A percentile compares a stretch with the other conserved stretches of the same genome.
Conservation (phyloP, 2,113 vertebrate genomes). For the Gambusia holbrooki region DNA sequence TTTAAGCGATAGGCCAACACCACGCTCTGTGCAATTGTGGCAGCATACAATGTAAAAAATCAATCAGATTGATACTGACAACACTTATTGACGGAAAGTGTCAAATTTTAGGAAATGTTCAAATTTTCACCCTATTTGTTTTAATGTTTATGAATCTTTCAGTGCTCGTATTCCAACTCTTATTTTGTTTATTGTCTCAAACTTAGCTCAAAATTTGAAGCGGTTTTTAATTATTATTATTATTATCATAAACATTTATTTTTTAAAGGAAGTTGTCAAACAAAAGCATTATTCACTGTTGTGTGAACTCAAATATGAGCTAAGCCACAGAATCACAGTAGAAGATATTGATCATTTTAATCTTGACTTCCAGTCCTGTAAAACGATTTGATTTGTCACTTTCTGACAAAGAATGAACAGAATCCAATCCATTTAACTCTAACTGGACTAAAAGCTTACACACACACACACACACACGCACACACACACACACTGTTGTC, state of each 20-base stretch:
- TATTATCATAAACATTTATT: neutral
- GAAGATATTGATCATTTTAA: neutral
- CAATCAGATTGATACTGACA: too few species aligned
- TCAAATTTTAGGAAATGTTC: too few species aligned
- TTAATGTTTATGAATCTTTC: neutral
- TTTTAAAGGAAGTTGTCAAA: neutral
- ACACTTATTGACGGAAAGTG: too few species aligned
- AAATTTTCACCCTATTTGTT: neutral
- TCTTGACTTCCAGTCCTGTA: neutral
- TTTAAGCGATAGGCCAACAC: neutral
- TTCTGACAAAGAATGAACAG: neutral
- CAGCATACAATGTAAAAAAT: neutral
- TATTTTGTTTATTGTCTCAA: neutral
- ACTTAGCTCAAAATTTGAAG: neutral
- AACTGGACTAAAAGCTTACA: conserved; percentile 14
- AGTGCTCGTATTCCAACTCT: neutral
- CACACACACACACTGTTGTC: conserved; percentile 9
- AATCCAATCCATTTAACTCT: conserved; percentile 19
- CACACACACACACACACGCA: conserved; percentile 4
- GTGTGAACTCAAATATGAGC: neutral
- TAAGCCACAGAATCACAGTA: neutral
- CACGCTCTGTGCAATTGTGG: neutral
- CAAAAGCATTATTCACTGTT: neutral
- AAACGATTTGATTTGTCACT: neutral
- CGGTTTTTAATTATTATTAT: neutral